Conservation (phyloP, 2,113 vertebrate genomes). For the Melospiza melodia region DNA sequence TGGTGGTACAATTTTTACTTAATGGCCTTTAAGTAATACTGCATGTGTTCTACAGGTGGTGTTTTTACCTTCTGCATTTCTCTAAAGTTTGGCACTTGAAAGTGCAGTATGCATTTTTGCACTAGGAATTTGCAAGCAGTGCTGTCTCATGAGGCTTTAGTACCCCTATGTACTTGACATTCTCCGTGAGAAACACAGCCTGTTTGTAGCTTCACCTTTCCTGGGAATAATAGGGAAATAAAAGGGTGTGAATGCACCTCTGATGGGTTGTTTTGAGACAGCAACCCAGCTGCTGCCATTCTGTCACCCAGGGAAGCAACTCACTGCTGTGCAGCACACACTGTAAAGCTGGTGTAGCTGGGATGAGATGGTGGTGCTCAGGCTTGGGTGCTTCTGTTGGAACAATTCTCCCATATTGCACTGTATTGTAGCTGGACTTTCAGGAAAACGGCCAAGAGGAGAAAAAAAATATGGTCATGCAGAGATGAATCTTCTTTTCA, state of each 20-base stretch:
- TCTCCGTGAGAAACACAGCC: neutral
- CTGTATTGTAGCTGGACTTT: neutral
- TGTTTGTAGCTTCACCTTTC: neutral
- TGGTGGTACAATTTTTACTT: neutral
- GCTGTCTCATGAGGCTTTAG: neutral
- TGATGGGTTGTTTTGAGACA: neutral
- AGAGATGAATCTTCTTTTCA: neutral
- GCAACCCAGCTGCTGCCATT: neutral
- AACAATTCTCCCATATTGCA: neutral
- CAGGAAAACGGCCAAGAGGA: neutral
- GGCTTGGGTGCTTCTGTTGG: neutral
- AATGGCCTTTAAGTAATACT: neutral
- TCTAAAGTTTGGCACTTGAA: neutral
- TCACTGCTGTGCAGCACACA: rapidly evolving
- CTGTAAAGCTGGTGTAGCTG: neutral
- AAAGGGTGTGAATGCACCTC: neutral
- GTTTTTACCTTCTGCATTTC: neutral
- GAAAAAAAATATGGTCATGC: rapidly evolving
- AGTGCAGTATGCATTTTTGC: neutral
- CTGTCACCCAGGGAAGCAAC: neutral
- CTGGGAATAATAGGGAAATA: neutral
- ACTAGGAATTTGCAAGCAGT: neutral
- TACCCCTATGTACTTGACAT: neutral
- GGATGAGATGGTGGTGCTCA: neutral
- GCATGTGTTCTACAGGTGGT: neutral